Evolutionary conservation across 2,797 vertebrate species (phyloP).

Genomic region (Gallinago nigripennis): DNA sequence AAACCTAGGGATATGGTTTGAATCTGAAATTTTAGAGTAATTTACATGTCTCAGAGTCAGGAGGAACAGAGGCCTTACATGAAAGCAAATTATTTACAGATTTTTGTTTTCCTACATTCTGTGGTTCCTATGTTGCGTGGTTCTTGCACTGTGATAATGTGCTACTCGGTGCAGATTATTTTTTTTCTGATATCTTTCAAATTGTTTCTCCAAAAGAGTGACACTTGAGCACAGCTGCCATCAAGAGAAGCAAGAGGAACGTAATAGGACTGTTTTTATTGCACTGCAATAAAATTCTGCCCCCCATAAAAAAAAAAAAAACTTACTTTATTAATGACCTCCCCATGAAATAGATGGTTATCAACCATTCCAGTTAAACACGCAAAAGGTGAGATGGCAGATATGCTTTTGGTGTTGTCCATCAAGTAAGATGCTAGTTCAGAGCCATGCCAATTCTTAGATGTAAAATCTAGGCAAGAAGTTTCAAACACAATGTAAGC

Average conservation of each 20-base stretch:
- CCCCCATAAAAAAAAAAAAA: not conserved
- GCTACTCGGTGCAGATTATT: not conserved
- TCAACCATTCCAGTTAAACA: slow-evolving; percentile 52
- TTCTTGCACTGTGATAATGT: not conserved
- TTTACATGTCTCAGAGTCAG: not conserved
- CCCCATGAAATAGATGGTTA: slow-evolving; percentile 24
- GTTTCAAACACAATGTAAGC: not conserved
- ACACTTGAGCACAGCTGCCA: not conserved
- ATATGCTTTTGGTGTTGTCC: slow-evolving; percentile 27
- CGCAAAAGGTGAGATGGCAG: slow-evolving; percentile 61
- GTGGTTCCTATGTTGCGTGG: too few relatives aligned
- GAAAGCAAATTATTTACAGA: not conserved
- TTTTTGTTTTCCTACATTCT: not conserved
- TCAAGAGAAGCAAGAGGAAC: not conserved
- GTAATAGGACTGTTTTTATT: not conserved
- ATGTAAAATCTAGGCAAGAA: slow-evolving; percentile 47
- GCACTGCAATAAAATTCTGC: not conserved
- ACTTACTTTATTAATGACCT: slow-evolving; percentile 55
- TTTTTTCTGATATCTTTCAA: not conserved
- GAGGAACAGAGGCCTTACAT: not conserved
- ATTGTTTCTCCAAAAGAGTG: not conserved
- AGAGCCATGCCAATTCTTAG: slow-evolving; percentile 29
- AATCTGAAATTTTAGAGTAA: not conserved
- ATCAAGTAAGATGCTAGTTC: slow-evolving; percentile 56
- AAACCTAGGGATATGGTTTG: not conserved